Evolutionary conservation across 1,140 invertebrate species (phyloP), one percentile per base, ranked within the genome.

Genomic region (Maconellicoccus hirsutus): DNA sequence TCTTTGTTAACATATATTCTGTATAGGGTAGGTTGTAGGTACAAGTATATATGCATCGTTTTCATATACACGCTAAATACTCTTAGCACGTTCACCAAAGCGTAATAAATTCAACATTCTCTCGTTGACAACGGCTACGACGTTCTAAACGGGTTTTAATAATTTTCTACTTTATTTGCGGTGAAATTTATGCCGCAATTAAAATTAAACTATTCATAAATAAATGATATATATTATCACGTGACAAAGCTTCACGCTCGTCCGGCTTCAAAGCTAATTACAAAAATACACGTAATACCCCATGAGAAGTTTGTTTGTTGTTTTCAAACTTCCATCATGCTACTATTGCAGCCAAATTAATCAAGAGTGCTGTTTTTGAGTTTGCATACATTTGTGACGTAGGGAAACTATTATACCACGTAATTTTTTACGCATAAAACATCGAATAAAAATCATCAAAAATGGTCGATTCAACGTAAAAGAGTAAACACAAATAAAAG

Each of bases 101-200:
- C 12, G n/a, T 52, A 52, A 52, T 52, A 52, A 52, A 52, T 52
- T 52, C 3, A 14, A 2, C 42, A 52, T 33, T 33, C 42, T 16
- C n/a, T 16, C 42, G 42, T 52, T 19, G 42, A 19, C 29, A 33
- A 33, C 42, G 12, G 42, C 42, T 52, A 19, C 10, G 42, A 52
- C 42, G 42, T 52, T 52, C 12, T 52, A 52, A 52, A 52, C 42
- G 42, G 42, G 42, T 52, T 52, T 52, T 52, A 52, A 52, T 52
- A 52, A 52, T 52, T 52, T 52, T 52, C 42, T 52, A 52, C 42
- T 52, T 52, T 52, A 52, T 52, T 52, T 52, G 42, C 10, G 42
- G 42, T 19, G 42, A 52, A 52, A 52, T 52, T 52, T 52, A 52
- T 52, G 42, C 42, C 42, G 42, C 42, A 52, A 52, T 52, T 52